Percentiles rank a stretch among this genome's conserved stretches.
These are phyloP conservation scores for Cottus gobio DNA, from an alignment of 2,113 vertebrate genomes.

Conservation along the genomic window DNA sequence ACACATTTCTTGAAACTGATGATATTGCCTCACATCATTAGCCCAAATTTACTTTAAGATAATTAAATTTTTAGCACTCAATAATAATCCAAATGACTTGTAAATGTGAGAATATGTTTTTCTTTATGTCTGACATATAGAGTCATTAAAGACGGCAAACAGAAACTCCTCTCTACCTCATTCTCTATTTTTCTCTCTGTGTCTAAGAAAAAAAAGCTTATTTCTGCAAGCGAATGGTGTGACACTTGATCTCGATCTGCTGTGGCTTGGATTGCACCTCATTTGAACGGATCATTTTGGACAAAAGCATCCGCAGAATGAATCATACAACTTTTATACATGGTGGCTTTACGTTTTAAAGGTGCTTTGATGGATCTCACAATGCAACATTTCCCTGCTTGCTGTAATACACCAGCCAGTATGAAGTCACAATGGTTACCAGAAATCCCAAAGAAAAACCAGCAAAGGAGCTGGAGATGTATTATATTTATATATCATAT, in stretches of 20 bases:
- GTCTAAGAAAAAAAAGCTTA: background rate
- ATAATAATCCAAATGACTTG: background rate
- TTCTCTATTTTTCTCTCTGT: background rate
- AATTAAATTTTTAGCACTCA: background rate
- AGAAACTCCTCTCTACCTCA: background rate
- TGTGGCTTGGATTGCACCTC: background rate
- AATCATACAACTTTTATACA: background rate
- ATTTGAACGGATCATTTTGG: background rate
- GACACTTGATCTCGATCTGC: background rate
- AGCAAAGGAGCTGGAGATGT: background rate
- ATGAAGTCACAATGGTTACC: background rate
- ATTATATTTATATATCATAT: background rate
- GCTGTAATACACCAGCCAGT: background rate
- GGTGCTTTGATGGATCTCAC: background rate
- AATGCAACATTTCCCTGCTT: background rate
- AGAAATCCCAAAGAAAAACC: background rate
- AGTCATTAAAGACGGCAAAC: background rate
- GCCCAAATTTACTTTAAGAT: background rate
- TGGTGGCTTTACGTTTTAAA: conserved; percentile 3
- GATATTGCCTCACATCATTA: background rate
- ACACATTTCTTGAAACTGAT: background rate
- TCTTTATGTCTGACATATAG: background rate
- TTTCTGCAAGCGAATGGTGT: background rate
- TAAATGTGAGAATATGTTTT: background rate
- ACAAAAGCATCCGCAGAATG: background rate